Evolutionary conservation across 2,113 vertebrate genomes (phyloP), one percentile per base, ranked within the genome.

Genomic region (Clarias gariepinus): DNA sequence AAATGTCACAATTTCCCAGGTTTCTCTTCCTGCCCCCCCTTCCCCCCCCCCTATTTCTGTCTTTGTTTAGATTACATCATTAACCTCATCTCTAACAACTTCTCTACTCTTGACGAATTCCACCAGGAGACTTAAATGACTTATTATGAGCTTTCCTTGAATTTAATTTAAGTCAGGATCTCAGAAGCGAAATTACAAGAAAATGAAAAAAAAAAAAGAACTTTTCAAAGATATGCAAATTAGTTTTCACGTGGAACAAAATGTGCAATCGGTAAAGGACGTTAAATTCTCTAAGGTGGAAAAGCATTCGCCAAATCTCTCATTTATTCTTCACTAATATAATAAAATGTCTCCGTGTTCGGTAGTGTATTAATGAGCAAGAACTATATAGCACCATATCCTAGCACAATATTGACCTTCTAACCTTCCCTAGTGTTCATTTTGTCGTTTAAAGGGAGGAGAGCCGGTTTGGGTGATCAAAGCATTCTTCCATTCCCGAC

Each of bases 171-270:
- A 86, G 73, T 81, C 30, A 47, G 36, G 25, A 52, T 71, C 33
- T 90, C 85, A 87, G 91, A 91, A 89, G 83, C 88, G 68, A 81
- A 85, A 79, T 87, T 85, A 84, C 76, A 81, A 91, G 82, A 90
- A 89, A 90, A 82, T 57, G 60, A 73, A 87, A 88, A 89, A 89
- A 80, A 89, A 73, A 87, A 88, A 89, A 89, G 80, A 89, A 28
- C 19, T 23, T 28, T 30, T 71, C 77, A 87, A 95, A 94, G 83
- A 92, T 86, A 92, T 66, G 83, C 85, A 92, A 91, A 91, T 92
- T 87, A 92, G 85, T 63, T 85, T 87, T 81, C 63, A 92, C 90
- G 28, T 47, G 53, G 36, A 0, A 81, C 86, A 90, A 71, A 13
- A n/a, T n/a, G n/a, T n/a, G n/a, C n/a, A n/a, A n/a, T n/a, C n/a